A percentile compares a stretch with the other conserved stretches of the same genome.
phyloP scores from a whole-genome alignment of 2,888 invertebrate species.

The Platypus cylindrus region DNA sequence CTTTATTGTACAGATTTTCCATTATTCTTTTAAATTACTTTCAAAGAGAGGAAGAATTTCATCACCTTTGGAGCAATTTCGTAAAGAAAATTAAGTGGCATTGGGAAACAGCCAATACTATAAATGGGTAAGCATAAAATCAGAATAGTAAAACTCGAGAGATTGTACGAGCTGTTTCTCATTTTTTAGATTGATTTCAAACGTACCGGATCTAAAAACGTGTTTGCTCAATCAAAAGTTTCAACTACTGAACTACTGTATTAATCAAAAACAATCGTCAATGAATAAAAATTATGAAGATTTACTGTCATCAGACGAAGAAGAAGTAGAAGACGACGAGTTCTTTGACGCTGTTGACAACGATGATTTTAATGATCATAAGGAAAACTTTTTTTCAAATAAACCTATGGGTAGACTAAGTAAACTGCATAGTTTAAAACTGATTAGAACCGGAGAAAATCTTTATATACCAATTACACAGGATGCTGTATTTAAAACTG shows the following conservation, averaged over 20 bases:
- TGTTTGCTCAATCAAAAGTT: slow-evolving; percentile 88
- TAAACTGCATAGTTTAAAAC: slow-evolving; percentile 51
- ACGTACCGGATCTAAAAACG: slow-evolving; percentile 75
- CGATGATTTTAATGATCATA: slow-evolving; percentile 33
- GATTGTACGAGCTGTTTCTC: too few species aligned
- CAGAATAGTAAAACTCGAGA: too few species aligned
- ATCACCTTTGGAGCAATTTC: too few species aligned
- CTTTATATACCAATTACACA: slow-evolving; percentile 74
- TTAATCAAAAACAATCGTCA: slow-evolving; percentile 46
- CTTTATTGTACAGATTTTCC: too few species aligned
- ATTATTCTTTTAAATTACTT: too few species aligned
- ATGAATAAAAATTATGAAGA: slow-evolving; percentile 28
- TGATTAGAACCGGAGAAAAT: slow-evolving; percentile 55
- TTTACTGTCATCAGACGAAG: slow-evolving; percentile 31
- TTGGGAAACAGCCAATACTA: too few species aligned
- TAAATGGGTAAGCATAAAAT: too few species aligned
- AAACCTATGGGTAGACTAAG: slow-evolving; percentile 53
- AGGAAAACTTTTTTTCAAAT: slow-evolving; percentile 41
- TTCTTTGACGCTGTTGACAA: slow-evolving; percentile 57
- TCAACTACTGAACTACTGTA: slow-evolving; percentile 73
- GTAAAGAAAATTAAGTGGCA: too few species aligned
- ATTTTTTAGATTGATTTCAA: slow-evolving; percentile 58
- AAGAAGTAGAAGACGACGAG: slow-evolving; percentile 46
- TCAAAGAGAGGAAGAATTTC: too few species aligned
- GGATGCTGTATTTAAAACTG: slow-evolving; percentile 94